phyloP scores from a whole-genome alignment of 2,888 invertebrate genomes.

The Epinotia ramella region DNA sequence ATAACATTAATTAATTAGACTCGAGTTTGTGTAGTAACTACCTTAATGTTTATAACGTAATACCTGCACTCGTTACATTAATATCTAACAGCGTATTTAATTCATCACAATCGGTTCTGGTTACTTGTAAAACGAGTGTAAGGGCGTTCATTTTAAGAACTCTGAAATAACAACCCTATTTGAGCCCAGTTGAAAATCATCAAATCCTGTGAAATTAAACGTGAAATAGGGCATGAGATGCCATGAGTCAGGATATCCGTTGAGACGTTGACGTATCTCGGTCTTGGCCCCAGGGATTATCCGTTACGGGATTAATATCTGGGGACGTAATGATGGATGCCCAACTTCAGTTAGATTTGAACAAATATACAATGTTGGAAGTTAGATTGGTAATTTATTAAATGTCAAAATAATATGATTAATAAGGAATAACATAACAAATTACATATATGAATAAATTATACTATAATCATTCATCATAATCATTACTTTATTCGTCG shows the following conservation, averaged over 20 bases:
- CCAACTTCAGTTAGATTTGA: conserved; percentile 9
- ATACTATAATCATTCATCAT: no score
- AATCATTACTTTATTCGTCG: no score
- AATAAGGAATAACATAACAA: background rate
- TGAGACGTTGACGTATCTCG: conserved; percentile 17
- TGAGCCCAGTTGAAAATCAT: conserved; percentile 3
- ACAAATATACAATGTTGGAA: conserved; percentile 1
- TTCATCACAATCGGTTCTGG: no score
- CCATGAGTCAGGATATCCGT: conserved; percentile 15
- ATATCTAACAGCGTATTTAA: no score
- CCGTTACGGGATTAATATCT: conserved; percentile 26
- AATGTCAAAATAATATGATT: background rate
- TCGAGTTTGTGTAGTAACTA: no score
- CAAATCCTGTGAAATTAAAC: conserved; percentile 1
- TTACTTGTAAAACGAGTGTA: no score
- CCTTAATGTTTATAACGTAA: no score
- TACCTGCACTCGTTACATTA: no score
- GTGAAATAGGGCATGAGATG: conserved; percentile 21
- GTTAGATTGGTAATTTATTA: conserved; percentile 3
- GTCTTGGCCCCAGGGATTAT: conserved; percentile 17
- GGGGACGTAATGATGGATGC: conserved; percentile 5
- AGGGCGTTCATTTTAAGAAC: no score
- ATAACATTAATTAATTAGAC: no score
- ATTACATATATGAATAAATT: no score
- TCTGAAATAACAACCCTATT: no score